phyloP scores from a whole-genome alignment of 2,888 invertebrate species.

The Arctia plantaginis region DNA sequence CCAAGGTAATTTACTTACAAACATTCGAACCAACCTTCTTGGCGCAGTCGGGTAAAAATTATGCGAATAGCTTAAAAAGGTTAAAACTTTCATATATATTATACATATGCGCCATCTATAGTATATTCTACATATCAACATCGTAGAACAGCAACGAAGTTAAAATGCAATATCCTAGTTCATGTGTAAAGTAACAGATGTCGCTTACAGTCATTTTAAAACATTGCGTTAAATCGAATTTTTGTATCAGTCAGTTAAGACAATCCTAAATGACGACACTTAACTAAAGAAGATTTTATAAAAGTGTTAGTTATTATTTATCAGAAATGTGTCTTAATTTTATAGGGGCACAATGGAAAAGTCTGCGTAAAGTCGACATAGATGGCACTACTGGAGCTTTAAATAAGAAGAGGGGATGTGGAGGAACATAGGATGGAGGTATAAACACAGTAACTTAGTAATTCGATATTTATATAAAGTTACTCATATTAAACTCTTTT shows the following conservation, averaged over 20 bases:
- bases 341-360: not conserved
- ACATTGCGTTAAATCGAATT: not conserved
- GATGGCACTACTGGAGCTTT: not conserved
- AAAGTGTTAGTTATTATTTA: not conserved
- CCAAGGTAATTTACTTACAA: too few relatives aligned
- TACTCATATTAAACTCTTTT: too few relatives aligned
- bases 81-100: too few relatives aligned
- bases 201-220: not conserved
- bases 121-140: not conserved
- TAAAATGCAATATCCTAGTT: not conserved
- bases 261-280: too few relatives aligned
- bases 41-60: too few relatives aligned
- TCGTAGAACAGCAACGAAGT: not conserved
- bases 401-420: not conserved
- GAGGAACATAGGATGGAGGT: too few relatives aligned
- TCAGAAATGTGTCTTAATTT: not conserved
- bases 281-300: too few relatives aligned
- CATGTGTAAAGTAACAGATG: not conserved
- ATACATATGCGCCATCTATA: not conserved
- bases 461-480: too few relatives aligned
- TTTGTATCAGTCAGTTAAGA: not conserved
- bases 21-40: too few relatives aligned
- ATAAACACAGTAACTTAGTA: too few relatives aligned
- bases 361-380: not conserved
- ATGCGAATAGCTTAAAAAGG: too few relatives aligned